These are phyloP conservation scores for Thrips palmi DNA, from an alignment of 1,140 invertebrate species.

Conservation along the genomic window DNA sequence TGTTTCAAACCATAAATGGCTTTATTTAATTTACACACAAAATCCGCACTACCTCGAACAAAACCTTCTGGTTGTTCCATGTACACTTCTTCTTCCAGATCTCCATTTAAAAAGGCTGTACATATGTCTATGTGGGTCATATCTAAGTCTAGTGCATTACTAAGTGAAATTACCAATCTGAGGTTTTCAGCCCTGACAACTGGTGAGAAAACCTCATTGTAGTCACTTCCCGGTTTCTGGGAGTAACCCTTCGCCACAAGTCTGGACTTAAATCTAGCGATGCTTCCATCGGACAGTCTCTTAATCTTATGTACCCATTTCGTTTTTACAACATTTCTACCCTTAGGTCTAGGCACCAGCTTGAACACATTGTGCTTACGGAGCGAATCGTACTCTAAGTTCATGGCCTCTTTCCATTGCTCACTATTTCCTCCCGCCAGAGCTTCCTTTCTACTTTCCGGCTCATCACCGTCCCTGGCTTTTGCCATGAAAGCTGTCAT, in stretches of 20 bases:
- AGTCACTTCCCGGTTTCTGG: constrained; percentile 17
- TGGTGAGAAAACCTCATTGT: constrained; percentile 18
- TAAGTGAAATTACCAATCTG: constrained; percentile 18
- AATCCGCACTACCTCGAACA: constrained; percentile 3
- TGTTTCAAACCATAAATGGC: constrained; percentile 13
- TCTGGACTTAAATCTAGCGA: constrained; percentile 19
- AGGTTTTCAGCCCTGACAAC: constrained; percentile 19
- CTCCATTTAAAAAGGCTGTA: constrained; percentile 23
- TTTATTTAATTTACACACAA: constrained; percentile 13
- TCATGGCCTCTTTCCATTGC: constrained; percentile 21
- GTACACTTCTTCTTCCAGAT: constrained; percentile 21
- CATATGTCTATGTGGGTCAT: constrained; percentile 20
- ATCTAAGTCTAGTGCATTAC: constrained; percentile 18
- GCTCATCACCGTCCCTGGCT: no score
- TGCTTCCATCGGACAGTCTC: constrained; percentile 18
- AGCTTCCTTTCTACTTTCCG: no score
- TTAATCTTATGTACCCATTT: constrained; percentile 26
- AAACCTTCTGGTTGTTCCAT: constrained; percentile 21
- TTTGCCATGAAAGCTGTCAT: no score
- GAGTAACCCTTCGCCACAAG: constrained; percentile 18
- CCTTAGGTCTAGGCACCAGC: constrained; percentile 16
- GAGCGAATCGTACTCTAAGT: constrained; percentile 20
- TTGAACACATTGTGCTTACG: constrained; percentile 22
- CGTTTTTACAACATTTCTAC: constrained; percentile 11
- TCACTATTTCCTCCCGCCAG: no score